Conservation (phyloP, 2,888 invertebrate species). For the Deilephila porcellus region DNA sequence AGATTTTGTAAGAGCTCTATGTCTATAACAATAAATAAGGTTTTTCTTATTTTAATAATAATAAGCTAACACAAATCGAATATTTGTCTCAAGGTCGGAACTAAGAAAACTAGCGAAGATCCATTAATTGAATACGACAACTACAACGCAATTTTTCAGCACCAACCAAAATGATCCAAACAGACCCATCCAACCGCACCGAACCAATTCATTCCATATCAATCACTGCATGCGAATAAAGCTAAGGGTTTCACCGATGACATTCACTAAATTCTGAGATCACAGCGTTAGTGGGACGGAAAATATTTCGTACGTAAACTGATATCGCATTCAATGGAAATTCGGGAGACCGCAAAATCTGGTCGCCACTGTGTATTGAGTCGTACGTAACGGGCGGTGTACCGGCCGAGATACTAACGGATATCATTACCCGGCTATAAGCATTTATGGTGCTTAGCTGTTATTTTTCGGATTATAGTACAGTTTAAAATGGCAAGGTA, state of each 20-base stretch:
- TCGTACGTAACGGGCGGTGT: conserved; percentile 62
- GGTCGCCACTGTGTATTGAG: conserved; percentile 70
- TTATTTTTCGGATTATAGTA: not conserved
- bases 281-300: conserved; percentile 62
- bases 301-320: conserved; percentile 53
- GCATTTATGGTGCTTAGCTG: not conserved
- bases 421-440: conserved; percentile 34
- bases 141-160: not conserved
- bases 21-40: too few relatives aligned
- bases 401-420: conserved; percentile 32
- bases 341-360: conserved; percentile 76
- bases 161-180: not conserved
- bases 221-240: conserved; percentile 13
- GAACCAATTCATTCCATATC: not conserved
- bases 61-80: too few relatives aligned
- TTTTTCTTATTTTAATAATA: too few relatives aligned
- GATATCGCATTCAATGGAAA: conserved; percentile 68
- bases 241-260: conserved; percentile 17
- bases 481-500: not conserved
- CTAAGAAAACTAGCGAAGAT: not conserved
- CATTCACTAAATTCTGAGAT: conserved; percentile 57
- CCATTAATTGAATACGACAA: not conserved
- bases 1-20: too few relatives aligned
- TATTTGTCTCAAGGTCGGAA: not conserved
- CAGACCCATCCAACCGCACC: not conserved